Percentiles rank a stretch among this genome's conserved stretches.
Conservation (phyloP, 1,140 invertebrate species). For the Macrosteles quadrilineatus region DNA sequence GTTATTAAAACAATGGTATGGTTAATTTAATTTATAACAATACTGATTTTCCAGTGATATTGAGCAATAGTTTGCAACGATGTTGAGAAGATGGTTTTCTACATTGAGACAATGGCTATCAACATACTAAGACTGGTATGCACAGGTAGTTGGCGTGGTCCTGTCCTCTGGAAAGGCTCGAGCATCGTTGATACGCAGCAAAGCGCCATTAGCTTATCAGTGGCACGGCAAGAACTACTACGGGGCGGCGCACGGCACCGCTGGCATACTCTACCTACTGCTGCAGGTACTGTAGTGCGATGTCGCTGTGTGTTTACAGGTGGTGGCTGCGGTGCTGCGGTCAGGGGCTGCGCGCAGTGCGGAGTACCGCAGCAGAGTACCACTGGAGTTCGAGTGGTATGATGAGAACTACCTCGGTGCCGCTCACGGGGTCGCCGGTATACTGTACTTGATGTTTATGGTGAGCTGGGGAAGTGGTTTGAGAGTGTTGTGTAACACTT, state of each 20-base stretch:
- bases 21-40: no score
- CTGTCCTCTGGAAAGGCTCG: constrained; percentile 64
- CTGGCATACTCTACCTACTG: constrained; percentile 81
- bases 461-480: constrained; percentile 50
- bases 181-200: constrained; percentile 50
- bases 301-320: constrained; percentile 49
- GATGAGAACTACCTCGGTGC: constrained; percentile 84
- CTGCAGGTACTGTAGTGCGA: constrained; percentile 61
- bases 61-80: no score
- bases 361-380: constrained; percentile 54
- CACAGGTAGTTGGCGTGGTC: constrained; percentile 63
- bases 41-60: no score
- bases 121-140: not conserved
- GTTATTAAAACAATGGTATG: no score
- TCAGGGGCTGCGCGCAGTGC: constrained; percentile 61
- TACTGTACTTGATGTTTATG: constrained; percentile 78
- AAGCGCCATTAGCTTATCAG: constrained; percentile 73
- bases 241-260: constrained; percentile 85
- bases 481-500: no score
- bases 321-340: constrained; percentile 63
- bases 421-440: constrained; percentile 85
- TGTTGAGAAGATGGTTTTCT: no score
- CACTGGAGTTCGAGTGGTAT: constrained; percentile 86
- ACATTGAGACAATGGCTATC: no score
- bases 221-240: constrained; percentile 90